Base-by-base conservation (phyloP, 2,113 vertebrate genomes). In the Astur gentilis region DNA sequence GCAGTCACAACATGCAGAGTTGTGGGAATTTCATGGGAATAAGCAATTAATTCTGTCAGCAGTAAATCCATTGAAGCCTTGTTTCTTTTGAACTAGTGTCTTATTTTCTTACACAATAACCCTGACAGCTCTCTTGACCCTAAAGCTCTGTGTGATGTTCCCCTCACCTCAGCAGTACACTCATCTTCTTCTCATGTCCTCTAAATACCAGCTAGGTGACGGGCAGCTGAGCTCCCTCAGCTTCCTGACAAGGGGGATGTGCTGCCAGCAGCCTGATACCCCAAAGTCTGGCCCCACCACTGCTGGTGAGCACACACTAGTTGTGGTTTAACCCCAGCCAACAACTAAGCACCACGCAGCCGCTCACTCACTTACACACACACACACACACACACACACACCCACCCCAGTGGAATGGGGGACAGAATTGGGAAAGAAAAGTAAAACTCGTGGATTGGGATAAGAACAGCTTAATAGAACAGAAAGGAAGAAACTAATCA, bases 91-190 rank as follows among this genome's bases (percentile, higher is more conserved):
- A 95, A 77, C 26, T 60, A 7, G 2, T n/a, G 20, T 75, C 64
- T 78, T 42, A 57, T 78, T 95, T 84, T 87, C 87, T 94, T 92
- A 87, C 20, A 64, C 20, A 75, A 38, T n/a, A 92, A 78, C 9
- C 11, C 27, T 57, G 44, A 22, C 64, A 86, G 25, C 11, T 66
- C 71, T 90, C 34, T 49, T 45, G 69, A 69, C 25, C 9, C 34
- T 64, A 69, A 71, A 60, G 36, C 38, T 82, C 57, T 79, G 77
- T 21, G 32, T 62, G 38, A 57, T 40, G 71, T 91, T 89, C 64
- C 87, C 52, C 61, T 84, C 73, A 82, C 32, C 40, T 78, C 27
- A 54, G n/a, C 22, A 61, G 36, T n/a, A 32, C 13, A 29, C 36
- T 83, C 42, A 13, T 66, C 60, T n/a, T 89, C 40, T 91, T 91